Conservation (phyloP, 2,113 vertebrate species). For the Chloropsis hardwickii region DNA sequence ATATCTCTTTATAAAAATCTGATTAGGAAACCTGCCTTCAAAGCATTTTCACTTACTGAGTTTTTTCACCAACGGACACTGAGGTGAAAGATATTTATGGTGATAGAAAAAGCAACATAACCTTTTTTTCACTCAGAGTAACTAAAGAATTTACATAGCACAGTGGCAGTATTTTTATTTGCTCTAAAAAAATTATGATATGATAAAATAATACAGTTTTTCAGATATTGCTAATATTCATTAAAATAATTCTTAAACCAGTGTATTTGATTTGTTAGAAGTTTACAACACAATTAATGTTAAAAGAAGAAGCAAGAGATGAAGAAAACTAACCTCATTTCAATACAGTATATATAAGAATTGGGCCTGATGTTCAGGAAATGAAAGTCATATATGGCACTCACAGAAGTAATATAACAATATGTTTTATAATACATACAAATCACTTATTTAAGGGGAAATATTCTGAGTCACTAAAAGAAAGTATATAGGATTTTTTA, state of each 20-base stretch:
- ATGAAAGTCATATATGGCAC: neutral
- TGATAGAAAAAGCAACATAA: neutral
- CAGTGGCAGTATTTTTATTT: neutral
- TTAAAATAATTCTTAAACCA: neutral
- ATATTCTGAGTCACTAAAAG: neutral
- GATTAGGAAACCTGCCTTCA: constrained; percentile 52
- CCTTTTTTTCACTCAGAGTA: neutral
- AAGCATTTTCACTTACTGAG: constrained; percentile 19
- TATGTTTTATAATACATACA: neutral
- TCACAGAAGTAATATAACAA: neutral
- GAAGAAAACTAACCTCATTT: neutral
- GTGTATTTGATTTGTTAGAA: neutral
- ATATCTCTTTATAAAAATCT: constrained; percentile 46
- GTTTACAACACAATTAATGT: neutral
- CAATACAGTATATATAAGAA: neutral
- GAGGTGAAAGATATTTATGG: neutral
- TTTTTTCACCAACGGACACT: constrained; percentile 5
- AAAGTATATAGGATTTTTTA: neutral
- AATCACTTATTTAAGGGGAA: fast-evolving
- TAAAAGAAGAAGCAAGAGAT: neutral
- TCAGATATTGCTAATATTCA: neutral
- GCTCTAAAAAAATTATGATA: neutral
- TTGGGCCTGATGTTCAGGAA: neutral
- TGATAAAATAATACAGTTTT: neutral
- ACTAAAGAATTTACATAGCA: neutral